A percentile compares a stretch with the other conserved stretches of the same genome.
Evolutionary conservation across 2,113 vertebrate species (phyloP).

Genomic region (Eudyptes chrysolophus): DNA sequence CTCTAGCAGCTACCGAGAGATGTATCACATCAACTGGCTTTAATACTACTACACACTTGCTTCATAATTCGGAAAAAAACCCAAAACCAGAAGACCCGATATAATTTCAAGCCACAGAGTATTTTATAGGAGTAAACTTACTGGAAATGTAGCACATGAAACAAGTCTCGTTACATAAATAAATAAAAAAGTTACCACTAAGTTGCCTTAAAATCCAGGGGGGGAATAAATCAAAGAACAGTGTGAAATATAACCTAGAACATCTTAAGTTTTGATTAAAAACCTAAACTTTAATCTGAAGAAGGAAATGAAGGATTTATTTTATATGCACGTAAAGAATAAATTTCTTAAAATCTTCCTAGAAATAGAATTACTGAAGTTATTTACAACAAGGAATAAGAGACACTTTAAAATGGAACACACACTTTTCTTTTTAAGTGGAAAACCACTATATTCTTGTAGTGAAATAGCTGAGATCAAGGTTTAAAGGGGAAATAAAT

Average conservation of each 20-base stretch:
- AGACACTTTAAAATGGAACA: slow-evolving; percentile 23
- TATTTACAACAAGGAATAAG: slow-evolving; percentile 36
- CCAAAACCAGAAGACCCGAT: background rate
- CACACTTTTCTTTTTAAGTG: slow-evolving; percentile 29
- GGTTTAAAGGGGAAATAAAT: background rate
- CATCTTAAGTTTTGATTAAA: background rate
- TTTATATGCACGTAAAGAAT: slow-evolving; percentile 35
- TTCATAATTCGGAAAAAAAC: background rate
- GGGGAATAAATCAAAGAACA: background rate
- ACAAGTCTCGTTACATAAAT: background rate
- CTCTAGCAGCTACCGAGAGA: slow-evolving; percentile 48
- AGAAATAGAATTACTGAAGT: slow-evolving; percentile 40
- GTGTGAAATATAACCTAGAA: background rate
- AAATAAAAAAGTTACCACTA: background rate
- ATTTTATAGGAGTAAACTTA: slow-evolving; percentile 11
- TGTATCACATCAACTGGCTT: background rate
- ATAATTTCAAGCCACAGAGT: background rate
- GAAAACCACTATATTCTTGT: background rate
- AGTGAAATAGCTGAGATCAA: background rate
- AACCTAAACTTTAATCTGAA: background rate
- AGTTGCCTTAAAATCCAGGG: background rate
- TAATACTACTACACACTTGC: background rate
- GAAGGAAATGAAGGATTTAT: slow-evolving; percentile 60
- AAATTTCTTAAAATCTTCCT: slow-evolving; percentile 9
- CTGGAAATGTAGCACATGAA: slow-evolving; percentile 46